Evolutionary conservation across 2,888 invertebrate genomes (phyloP), one percentile per base, ranked within the genome.

Genomic region (Lissocephala sabroskyi): DNA sequence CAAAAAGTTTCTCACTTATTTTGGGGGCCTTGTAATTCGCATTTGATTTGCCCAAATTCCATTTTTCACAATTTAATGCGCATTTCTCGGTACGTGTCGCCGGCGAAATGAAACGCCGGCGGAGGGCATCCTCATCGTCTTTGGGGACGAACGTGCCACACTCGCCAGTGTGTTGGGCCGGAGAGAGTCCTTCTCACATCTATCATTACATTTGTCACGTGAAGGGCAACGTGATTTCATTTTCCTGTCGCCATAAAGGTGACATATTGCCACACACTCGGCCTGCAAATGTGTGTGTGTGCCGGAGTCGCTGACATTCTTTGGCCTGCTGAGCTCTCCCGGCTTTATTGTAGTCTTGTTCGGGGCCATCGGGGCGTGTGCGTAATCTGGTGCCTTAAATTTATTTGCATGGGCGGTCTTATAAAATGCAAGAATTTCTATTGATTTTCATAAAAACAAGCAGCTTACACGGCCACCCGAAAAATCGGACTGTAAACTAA

Each of bases 151-250:
- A 73, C 74, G 68, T 70, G 68, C 64, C 39, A 40, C 41, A 37
- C 36, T 29, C 37, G 49, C 35, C 36, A 39, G 46, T 17, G 28
- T 16, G 47, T 45, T 41, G 19, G 40, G 14, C 33, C 37, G 32
- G 29, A 10, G 19, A 26, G 35, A 44, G 41, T 37, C 36, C 16
- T n/a, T 19, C 18, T 17, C 36, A 64, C 71, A 74, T 74, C 62
- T 76, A 76, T 74, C 74, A 76, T 76, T 76, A 70, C 74, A 70
- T 74, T 70, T 75, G 74, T 73, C 77, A 75, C 76, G 76, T 76
- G 74, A 67, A 60, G 61, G 76, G 60, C 74, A 75, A 76, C 74
- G 76, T 76, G 74, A 74, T 74, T 74, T 75, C 71, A 75, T 74
- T 74, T 73, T 68, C 68, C 68, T 71, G 65, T 68, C 68, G 71